A percentile compares a stretch with the other conserved stretches of the same genome.
These are phyloP conservation scores for Syrista parreyssii DNA, from an alignment of 2,888 invertebrate species.

Conservation along the genomic window DNA sequence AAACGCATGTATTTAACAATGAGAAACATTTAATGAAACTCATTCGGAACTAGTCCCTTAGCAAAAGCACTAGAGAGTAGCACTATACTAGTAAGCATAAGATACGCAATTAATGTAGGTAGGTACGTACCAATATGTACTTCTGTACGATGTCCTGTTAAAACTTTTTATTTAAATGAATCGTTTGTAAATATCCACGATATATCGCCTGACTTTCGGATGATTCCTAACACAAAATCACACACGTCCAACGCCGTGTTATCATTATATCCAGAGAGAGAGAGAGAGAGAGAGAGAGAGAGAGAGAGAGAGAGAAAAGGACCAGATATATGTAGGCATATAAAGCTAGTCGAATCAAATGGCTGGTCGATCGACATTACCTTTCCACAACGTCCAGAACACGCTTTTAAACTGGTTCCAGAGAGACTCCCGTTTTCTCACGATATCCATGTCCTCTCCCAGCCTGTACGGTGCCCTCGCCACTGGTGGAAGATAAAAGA, in stretches of 20 bases:
- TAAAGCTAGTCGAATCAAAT: background rate
- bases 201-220: background rate
- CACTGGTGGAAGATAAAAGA: background rate
- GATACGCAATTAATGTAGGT: constrained; percentile 11
- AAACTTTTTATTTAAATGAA: constrained; percentile 55
- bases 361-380: background rate
- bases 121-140: constrained; percentile 17
- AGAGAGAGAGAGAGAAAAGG: background rate
- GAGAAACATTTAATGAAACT: constrained; percentile 10
- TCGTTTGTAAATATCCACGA: constrained; percentile 48
- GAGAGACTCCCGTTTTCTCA: background rate
- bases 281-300: background rate
- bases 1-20: background rate
- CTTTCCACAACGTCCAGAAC: background rate
- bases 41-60: constrained; percentile 35
- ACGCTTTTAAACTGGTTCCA: background rate
- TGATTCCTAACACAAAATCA: background rate
- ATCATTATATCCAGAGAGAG: background rate
- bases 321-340: background rate
- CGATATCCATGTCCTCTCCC: background rate
- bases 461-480: background rate
- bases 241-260: background rate
- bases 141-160: constrained; percentile 32
- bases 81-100: constrained; percentile 11
- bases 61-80: constrained; percentile 16